Evolutionary conservation across 2,888 invertebrate genomes (phyloP), one percentile per base, ranked within the genome.

Genomic region (Monoplex corrugatus): DNA sequence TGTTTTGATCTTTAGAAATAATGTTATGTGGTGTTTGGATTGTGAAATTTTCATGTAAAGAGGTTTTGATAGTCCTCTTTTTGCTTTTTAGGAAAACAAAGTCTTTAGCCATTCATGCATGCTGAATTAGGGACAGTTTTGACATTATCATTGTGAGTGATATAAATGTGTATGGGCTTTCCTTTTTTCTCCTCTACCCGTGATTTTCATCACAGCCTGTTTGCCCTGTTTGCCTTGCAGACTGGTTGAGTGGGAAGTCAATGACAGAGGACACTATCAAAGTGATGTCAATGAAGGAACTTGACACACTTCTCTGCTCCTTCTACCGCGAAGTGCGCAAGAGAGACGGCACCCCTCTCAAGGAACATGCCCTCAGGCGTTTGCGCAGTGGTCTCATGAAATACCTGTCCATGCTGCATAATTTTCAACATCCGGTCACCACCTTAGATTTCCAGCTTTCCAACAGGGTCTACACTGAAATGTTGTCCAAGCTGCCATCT

Each of bases 291-390:
- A 32, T 88, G 32, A 63, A 57, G 40, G 32, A 88, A 72, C 88
- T 88, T 43, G 88, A 88, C 80, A 23, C 2, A 8, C 50, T 88
- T 23, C 88, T 88, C 35, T 44, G 83, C 57, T 72, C 63, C 40
- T 88, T 88, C 32, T 88, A 88, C 83, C 80, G 68, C 2, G 83
- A 88, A 19, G 83, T 88, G 40, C 88, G 83, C 68, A 82, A 82
- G 82, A 88, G 35, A 45, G 82, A 68, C 19, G 83, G 88, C 80
- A 44, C 88, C 40, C 82, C 88, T 28, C 44, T 88, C 3, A 88
- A 88, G 32, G 88, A 88, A 45, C 88, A 88, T 32, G 83, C 44
- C 57, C 40, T 88, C 19, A 35, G 80, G 23, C 57, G 63, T 1
- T 38, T 88, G 83, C 80, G 82, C 43, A 68, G 35, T 10, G 83